A percentile compares a stretch with the other conserved stretches of the same genome.
phyloP scores from a whole-genome alignment of 2,113 vertebrate species.

The Chascanopsetta lugubris region DNA sequence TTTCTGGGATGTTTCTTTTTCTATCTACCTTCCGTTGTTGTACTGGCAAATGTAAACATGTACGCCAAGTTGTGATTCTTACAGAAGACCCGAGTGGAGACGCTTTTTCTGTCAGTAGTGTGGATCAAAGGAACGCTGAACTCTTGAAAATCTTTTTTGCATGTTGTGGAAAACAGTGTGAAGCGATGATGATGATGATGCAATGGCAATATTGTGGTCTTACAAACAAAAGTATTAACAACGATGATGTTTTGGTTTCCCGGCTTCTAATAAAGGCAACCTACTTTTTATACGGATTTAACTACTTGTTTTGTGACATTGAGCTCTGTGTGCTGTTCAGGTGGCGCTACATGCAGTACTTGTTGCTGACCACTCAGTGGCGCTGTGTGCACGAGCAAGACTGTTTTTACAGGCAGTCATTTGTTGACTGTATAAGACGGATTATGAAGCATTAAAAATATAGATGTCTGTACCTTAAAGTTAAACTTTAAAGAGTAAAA shows the following conservation, averaged over 20 bases:
- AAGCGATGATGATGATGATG: constrained; percentile 46
- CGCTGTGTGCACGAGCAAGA: constrained; percentile 3
- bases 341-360: neutral
- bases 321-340: constrained; percentile 35
- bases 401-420: neutral
- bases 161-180: constrained; percentile 72
- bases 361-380: constrained; percentile 5
- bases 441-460: neutral
- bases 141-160: constrained; percentile 76
- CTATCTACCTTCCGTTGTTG: constrained; percentile 64
- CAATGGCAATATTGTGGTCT: constrained; percentile 76
- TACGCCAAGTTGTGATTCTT: constrained; percentile 73
- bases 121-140: constrained; percentile 66
- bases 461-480: neutral
- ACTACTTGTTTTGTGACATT: constrained; percentile 73
- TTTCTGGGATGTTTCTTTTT: constrained; percentile 55
- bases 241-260: constrained; percentile 77
- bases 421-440: neutral
- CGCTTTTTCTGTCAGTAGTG: constrained; percentile 63
- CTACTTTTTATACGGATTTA: constrained; percentile 82
- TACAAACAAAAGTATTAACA: constrained; percentile 66
- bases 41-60: constrained; percentile 71
- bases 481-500: too few relatives aligned
- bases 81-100: constrained; percentile 60
- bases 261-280: constrained; percentile 83